Evolutionary conservation across 2,888 invertebrate species (phyloP).

Genomic region (Horisme vitalbata): DNA sequence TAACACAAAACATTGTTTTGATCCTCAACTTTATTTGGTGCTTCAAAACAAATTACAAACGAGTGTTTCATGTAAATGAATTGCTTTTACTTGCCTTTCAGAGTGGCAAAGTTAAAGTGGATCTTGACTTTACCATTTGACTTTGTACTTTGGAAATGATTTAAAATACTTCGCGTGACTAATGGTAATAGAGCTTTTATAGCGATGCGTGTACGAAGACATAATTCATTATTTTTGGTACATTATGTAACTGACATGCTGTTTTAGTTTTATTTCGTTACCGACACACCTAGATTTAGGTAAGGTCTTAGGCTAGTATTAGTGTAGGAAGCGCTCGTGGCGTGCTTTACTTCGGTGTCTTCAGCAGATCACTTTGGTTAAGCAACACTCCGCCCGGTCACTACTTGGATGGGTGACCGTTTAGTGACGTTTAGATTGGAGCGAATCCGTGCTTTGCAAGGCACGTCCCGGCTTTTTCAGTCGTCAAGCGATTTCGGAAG

Average conservation of each 20-base stretch:
- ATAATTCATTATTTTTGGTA: constrained; percentile 1
- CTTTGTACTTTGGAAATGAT: constrained; percentile 13
- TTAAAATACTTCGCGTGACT: constrained; percentile 17
- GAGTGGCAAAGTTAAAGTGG: constrained; percentile 20
- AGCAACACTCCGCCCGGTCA: too few species aligned
- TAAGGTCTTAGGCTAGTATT: too few species aligned
- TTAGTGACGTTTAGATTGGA: too few species aligned
- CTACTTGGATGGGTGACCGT: too few species aligned
- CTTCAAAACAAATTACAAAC: constrained; percentile 58
- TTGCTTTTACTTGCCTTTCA: constrained; percentile 30
- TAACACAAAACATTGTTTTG: constrained; percentile 19
- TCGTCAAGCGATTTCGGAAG: too few species aligned
- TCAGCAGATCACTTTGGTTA: too few species aligned
- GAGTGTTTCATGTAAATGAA: constrained; percentile 67
- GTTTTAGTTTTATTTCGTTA: not conserved
- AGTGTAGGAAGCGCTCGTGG: too few species aligned
- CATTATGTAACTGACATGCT: not conserved
- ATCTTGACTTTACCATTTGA: constrained; percentile 25
- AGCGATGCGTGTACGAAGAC: not conserved
- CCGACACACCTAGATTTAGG: not conserved
- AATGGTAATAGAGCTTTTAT: not conserved
- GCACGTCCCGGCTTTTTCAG: too few species aligned
- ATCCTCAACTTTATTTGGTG: constrained; percentile 49
- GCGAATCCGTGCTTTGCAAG: too few species aligned
- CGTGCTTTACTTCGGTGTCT: too few species aligned